Conservation (phyloP, 2,888 invertebrate genomes). For the Pseudococcus viburni region DNA sequence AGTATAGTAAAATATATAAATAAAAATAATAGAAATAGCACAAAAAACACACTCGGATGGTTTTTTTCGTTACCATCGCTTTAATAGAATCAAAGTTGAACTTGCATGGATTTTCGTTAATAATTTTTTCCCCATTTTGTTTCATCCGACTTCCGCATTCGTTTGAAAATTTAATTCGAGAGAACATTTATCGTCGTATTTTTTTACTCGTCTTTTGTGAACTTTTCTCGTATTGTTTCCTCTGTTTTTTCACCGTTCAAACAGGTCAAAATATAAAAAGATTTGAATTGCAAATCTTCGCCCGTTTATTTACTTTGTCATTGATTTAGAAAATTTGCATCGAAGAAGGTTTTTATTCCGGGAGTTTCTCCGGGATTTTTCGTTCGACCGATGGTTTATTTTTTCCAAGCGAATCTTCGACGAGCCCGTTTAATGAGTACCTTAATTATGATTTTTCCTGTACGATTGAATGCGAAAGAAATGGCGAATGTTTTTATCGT, state of each 20-base stretch:
- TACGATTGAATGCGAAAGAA: background rate
- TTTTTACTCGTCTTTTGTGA: constrained; percentile 48
- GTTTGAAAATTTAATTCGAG: constrained; percentile 46
- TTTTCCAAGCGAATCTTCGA: background rate
- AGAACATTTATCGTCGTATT: constrained; percentile 48
- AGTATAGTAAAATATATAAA: background rate
- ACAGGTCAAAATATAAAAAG: constrained; percentile 51
- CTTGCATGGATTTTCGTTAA: constrained; percentile 14
- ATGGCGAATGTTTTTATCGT: background rate
- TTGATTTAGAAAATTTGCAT: constrained; percentile 54
- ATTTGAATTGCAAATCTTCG: constrained; percentile 50
- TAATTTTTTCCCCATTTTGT: constrained; percentile 25
- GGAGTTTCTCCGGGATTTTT: background rate
- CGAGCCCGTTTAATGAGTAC: background rate
- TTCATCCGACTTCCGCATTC: constrained; percentile 35
- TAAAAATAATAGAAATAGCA: constrained; percentile 18
- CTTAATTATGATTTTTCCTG: constrained; percentile 17
- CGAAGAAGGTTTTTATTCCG: constrained; percentile 10
- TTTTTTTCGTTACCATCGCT: background rate
- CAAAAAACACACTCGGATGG: background rate
- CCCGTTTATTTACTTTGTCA: constrained; percentile 46
- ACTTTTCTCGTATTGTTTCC: constrained; percentile 49
- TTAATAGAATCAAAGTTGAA: constrained; percentile 42
- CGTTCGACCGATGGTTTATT: background rate
- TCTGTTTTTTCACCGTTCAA: constrained; percentile 8